phyloP scores from a whole-genome alignment of 2,113 vertebrate genomes.

The Crotalus tigris region DNA sequence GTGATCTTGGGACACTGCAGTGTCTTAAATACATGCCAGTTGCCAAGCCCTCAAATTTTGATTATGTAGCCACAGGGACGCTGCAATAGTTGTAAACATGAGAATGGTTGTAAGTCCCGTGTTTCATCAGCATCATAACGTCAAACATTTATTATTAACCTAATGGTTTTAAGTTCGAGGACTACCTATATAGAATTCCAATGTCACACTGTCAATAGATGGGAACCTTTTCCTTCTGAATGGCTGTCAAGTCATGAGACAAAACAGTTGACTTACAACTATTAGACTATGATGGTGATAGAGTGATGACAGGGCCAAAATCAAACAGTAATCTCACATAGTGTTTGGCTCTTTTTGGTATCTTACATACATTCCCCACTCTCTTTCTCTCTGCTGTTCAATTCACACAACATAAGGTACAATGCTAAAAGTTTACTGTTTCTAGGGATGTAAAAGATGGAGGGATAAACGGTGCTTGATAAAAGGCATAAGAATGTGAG shows the following conservation, averaged over 20 bases:
- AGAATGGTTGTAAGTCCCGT: neutral
- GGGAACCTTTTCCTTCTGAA: neutral
- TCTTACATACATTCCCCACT: neutral
- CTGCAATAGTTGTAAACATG: neutral
- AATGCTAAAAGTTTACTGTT: neutral
- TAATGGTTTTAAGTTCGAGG: neutral
- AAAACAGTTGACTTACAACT: neutral
- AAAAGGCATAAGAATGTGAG: neutral
- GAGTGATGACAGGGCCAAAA: neutral
- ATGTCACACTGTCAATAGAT: too few species aligned
- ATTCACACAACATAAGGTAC: neutral
- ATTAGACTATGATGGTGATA: neutral
- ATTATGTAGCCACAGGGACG: neutral
- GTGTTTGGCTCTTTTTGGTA: neutral
- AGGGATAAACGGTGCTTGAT: neutral
- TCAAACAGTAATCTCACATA: too few species aligned
- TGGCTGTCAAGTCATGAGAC: neutral
- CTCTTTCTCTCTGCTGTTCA: neutral
- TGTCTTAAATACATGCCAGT: neutral
- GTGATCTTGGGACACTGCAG: neutral
- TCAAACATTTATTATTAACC: neutral
- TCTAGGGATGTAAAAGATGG: neutral
- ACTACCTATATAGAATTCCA: neutral
- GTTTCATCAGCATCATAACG: neutral
- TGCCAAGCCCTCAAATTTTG: neutral